phyloP scores from a whole-genome alignment of 2,797 vertebrate species.

The Otolemur crassicaudatus region DNA sequence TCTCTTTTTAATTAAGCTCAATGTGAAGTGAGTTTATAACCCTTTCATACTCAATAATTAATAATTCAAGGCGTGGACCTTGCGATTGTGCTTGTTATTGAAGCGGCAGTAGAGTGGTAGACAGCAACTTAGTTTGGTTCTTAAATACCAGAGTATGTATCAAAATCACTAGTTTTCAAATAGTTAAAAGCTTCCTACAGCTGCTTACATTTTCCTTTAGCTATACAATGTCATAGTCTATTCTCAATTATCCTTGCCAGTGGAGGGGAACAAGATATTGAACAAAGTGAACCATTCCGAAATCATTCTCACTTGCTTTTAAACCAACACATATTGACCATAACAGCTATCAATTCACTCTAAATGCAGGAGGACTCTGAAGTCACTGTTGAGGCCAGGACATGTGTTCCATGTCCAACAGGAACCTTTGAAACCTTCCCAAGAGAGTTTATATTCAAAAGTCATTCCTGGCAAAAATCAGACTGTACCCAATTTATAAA shows the following conservation, averaged over 20 bases:
- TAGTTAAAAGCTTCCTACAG: neutral
- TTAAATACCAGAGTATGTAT: neutral
- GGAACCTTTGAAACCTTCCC: neutral
- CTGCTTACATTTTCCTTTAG: neutral
- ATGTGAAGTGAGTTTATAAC: neutral
- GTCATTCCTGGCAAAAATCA: constrained; percentile 23
- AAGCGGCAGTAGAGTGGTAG: neutral
- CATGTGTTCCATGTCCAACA: neutral
- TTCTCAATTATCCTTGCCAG: constrained; percentile 23
- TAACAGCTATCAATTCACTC: neutral
- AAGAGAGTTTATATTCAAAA: constrained; percentile 3
- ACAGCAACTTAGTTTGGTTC: neutral
- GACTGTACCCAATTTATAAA: neutral
- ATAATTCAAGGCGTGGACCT: neutral
- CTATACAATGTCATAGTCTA: neutral
- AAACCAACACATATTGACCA: neutral
- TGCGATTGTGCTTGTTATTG: neutral
- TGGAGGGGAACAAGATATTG: neutral
- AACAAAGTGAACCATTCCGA: constrained; percentile 12
- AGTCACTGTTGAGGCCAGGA: neutral
- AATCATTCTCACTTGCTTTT: constrained; percentile 47
- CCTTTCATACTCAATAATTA: neutral
- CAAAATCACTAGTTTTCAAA: neutral
- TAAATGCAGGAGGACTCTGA: neutral
- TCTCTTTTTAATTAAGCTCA: neutral